Percentiles rank a stretch among this genome's conserved stretches.
phyloP scores from a whole-genome alignment of 2,113 vertebrate species.

The Orientallactaga bullata region DNA sequence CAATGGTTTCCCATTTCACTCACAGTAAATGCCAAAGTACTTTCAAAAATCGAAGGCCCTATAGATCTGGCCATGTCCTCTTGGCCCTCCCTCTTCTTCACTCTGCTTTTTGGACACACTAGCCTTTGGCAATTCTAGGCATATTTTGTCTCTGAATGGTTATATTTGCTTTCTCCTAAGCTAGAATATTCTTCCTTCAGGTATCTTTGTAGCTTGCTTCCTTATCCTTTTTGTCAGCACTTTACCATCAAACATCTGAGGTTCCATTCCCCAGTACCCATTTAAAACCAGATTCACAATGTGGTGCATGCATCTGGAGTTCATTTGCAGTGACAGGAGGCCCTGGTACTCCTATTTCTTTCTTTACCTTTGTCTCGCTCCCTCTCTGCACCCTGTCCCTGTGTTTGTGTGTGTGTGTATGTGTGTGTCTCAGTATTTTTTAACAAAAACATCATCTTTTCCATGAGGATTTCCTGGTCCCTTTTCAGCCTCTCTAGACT shows the following conservation, averaged over 20 bases:
- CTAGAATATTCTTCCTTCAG: not conserved
- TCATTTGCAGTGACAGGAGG: no score
- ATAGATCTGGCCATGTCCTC: not conserved
- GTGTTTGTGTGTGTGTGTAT: no score
- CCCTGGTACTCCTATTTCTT: no score
- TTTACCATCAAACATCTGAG: no score
- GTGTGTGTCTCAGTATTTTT: no score
- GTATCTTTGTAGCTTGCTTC: not conserved
- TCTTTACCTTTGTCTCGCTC: no score
- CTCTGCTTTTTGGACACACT: not conserved
- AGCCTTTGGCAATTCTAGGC: not conserved
- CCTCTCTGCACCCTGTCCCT: no score
- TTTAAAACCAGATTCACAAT: no score
- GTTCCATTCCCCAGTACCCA: no score
- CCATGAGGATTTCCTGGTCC: not conserved
- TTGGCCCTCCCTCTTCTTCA: not conserved
- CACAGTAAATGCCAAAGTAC: not conserved
- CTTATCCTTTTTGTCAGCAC: not conserved
- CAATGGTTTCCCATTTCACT: not conserved
- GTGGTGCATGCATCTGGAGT: no score
- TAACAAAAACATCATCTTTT: not conserved
- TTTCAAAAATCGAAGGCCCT: not conserved
- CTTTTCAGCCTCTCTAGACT: not conserved
- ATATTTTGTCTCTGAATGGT: not conserved
- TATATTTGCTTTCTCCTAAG: not conserved